phyloP scores from a whole-genome alignment of 2,797 vertebrate species.

The Ceryle rudis region DNA sequence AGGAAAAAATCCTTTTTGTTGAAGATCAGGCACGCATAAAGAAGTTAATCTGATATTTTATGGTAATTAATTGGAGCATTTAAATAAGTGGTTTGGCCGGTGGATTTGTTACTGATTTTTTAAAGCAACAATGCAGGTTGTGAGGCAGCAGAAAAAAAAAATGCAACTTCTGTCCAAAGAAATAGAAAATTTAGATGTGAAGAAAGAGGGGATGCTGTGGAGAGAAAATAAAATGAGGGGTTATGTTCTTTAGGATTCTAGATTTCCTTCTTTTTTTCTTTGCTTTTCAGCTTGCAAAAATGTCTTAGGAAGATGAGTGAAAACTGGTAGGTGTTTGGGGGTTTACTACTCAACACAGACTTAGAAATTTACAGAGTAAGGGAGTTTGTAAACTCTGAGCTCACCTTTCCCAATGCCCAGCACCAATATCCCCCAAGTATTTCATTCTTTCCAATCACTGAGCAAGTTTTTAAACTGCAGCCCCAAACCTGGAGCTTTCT shows the following conservation, averaged over 20 bases:
- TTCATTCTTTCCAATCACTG: neutral
- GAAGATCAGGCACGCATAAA: neutral
- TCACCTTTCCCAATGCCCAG: too few relatives aligned
- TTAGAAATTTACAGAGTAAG: neutral
- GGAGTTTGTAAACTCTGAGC: neutral
- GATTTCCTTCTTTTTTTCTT: neutral
- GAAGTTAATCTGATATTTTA: neutral
- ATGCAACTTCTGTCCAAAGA: neutral
- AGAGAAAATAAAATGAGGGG: neutral
- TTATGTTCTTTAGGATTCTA: neutral
- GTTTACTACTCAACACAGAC: neutral
- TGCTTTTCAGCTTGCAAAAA: neutral
- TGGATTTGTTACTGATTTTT: neutral
- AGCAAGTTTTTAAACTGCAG: neutral
- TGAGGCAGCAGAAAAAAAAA: neutral
- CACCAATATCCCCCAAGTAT: fast-evolving
- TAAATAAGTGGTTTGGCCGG: neutral
- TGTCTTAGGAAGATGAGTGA: neutral
- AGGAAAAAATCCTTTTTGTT: neutral
- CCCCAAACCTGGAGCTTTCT: neutral
- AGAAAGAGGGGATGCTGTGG: neutral
- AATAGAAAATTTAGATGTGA: neutral
- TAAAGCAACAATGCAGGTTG: fast-evolving
- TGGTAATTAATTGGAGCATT: neutral
- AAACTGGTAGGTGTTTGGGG: neutral